Percentiles rank a stretch among this genome's conserved stretches.
Evolutionary conservation across 2,113 vertebrate species (phyloP).

Genomic region (Thamnophis sirtalis): DNA sequence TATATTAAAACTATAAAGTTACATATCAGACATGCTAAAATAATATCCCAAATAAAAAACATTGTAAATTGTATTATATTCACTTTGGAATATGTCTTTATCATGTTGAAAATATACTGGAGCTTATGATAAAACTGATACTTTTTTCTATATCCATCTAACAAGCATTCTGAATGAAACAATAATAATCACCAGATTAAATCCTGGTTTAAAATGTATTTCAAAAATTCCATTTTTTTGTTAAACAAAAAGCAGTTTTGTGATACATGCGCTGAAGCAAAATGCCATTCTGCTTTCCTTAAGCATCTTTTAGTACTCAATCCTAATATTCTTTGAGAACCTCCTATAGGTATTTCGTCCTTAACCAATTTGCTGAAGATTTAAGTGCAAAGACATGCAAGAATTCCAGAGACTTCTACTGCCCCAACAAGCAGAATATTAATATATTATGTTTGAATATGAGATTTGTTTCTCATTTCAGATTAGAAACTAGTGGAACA

Average conservation of each 20-base stretch:
- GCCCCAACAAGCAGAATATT: neutral
- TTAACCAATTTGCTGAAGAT: neutral
- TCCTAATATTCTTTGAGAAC: neutral
- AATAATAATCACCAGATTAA: neutral
- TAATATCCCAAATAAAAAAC: constrained; percentile 10
- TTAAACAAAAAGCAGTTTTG: neutral
- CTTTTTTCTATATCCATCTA: no score
- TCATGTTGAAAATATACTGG: neutral
- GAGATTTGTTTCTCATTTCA: neutral
- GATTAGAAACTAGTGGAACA: neutral
- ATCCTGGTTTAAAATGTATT: neutral
- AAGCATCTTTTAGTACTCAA: neutral
- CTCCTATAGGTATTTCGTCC: neutral
- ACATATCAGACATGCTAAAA: neutral
- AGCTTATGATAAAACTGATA: neutral
- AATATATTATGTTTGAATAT: neutral
- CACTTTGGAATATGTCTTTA: neutral
- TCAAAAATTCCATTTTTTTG: neutral
- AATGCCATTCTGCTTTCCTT: neutral
- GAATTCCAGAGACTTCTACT: neutral
- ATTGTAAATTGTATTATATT: neutral
- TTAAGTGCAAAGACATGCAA: neutral
- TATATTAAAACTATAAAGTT: neutral
- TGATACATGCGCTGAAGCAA: neutral
- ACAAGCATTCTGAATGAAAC: neutral